phyloP scores from a whole-genome alignment of 2,113 vertebrate species.

The Barbus barbus region DNA sequence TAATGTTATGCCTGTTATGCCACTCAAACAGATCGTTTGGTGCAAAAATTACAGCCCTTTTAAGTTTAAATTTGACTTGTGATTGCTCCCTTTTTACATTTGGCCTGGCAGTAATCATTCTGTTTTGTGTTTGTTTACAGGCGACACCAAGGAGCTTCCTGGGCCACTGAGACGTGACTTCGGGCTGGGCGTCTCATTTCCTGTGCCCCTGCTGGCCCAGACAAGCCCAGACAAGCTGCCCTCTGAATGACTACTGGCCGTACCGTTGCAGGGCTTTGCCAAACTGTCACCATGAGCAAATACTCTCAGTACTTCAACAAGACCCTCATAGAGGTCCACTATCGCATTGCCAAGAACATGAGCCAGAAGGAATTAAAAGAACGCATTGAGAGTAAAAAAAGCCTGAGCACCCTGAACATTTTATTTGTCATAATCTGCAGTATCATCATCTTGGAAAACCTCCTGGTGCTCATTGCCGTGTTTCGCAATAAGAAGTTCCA shows the following conservation, averaged over 20 bases:
- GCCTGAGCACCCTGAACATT: constrained; percentile 64
- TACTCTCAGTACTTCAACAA: constrained; percentile 88
- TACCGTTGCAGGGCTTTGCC: constrained; percentile 58
- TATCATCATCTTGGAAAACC: constrained; percentile 90
- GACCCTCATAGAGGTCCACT: constrained; percentile 80
- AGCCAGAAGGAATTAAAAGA: constrained; percentile 27
- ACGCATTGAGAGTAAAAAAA: neutral
- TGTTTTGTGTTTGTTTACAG: constrained; percentile 65
- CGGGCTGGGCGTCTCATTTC: constrained; percentile 59
- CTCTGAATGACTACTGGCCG: constrained; percentile 66
- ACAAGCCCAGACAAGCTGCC: constrained; percentile 49
- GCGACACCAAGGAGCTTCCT: constrained; percentile 67
- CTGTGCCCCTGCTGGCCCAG: constrained; percentile 25
- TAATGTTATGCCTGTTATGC: neutral
- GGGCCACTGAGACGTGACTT: constrained; percentile 67
- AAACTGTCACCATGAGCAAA: constrained; percentile 78
- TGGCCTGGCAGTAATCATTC: constrained; percentile 39
- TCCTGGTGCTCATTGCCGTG: constrained; percentile 87
- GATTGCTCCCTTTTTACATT: constrained; percentile 17
- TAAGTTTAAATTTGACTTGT: neutral
- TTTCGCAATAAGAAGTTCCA: constrained; percentile 93
- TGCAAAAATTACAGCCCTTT: neutral
- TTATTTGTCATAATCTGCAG: constrained; percentile 84
- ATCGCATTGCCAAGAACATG: constrained; percentile 81
- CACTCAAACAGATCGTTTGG: neutral